These are phyloP conservation scores for Orthosia cruda DNA, from an alignment of 2,888 invertebrate species.

Conservation along the genomic window DNA sequence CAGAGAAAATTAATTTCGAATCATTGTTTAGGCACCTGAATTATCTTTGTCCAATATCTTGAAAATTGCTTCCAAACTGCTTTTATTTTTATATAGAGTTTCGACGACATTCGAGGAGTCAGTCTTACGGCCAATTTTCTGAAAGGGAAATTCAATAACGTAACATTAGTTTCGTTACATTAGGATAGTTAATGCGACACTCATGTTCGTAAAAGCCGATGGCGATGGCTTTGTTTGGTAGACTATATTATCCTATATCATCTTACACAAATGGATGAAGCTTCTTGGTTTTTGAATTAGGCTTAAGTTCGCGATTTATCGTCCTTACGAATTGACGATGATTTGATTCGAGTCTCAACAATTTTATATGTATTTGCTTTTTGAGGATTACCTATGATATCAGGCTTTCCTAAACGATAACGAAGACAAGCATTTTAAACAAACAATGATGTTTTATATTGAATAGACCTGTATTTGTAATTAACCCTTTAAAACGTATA, in stretches of 20 bases:
- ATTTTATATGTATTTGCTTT: too few relatives aligned
- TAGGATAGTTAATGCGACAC: constrained; percentile 52
- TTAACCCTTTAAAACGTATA: too few relatives aligned
- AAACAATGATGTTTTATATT: too few relatives aligned
- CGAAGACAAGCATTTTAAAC: neutral
- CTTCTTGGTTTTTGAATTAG: constrained; percentile 11
- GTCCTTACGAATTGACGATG: neutral
- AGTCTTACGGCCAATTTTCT: constrained; percentile 93
- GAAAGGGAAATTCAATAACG: constrained; percentile 76
- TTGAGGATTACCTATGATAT: neutral
- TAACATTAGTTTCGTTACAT: constrained; percentile 62
- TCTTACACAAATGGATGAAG: constrained; percentile 16
- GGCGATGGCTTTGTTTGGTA: constrained; percentile 41
- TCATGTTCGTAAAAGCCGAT: constrained; percentile 49
- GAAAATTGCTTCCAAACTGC: constrained; percentile 97
- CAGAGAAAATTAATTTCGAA: constrained; percentile 23
- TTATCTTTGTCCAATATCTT: constrained; percentile 98
- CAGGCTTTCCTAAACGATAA: neutral
- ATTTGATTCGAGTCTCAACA: too few relatives aligned
- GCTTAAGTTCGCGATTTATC: constrained; percentile 1
- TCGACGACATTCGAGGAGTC: constrained; percentile 96
- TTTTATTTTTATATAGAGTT: constrained; percentile 97
- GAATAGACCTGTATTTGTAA: too few relatives aligned
- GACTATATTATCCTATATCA: constrained; percentile 25
- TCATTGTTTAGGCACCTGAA: constrained; percentile 92